phyloP scores from a whole-genome alignment of 2,888 invertebrate genomes.

The Hypomecis atomaria region DNA sequence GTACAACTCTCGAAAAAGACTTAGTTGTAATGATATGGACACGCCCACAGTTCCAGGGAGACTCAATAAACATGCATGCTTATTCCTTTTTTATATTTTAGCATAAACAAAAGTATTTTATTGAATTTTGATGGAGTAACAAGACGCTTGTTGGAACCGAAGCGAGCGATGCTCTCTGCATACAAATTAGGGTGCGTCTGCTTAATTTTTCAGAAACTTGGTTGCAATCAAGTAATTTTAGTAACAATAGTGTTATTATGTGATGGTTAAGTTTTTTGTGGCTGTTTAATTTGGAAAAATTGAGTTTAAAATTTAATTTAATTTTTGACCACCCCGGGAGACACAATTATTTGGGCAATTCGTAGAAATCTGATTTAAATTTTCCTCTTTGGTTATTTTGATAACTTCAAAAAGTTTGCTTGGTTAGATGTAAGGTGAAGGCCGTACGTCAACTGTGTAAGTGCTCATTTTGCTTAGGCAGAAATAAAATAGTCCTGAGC shows the following conservation, averaged over 20 bases:
- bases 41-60: constrained; percentile 11
- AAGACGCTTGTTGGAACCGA: constrained; percentile 8
- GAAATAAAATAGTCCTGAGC: too few species aligned
- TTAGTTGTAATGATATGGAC: background rate
- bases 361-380: background rate
- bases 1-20: background rate
- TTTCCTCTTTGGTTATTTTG: background rate
- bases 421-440: too few species aligned
- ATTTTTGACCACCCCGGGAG: too few species aligned
- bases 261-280: too few species aligned
- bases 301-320: too few species aligned
- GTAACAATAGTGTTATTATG: background rate
- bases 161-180: constrained; percentile 23
- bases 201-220: constrained; percentile 6
- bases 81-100: constrained; percentile 19
- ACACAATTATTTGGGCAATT: background rate
- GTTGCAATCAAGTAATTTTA: constrained; percentile 10
- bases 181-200: constrained; percentile 19
- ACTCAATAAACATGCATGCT: background rate
- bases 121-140: constrained; percentile 28
- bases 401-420: too few species aligned
- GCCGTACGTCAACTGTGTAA: too few species aligned
- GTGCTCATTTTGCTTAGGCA: too few species aligned
- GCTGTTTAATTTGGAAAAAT: too few species aligned
- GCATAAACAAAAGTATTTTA: constrained; percentile 21